phyloP scores from a whole-genome alignment of 2,797 vertebrate genomes.

The Heliangelus exortis region DNA sequence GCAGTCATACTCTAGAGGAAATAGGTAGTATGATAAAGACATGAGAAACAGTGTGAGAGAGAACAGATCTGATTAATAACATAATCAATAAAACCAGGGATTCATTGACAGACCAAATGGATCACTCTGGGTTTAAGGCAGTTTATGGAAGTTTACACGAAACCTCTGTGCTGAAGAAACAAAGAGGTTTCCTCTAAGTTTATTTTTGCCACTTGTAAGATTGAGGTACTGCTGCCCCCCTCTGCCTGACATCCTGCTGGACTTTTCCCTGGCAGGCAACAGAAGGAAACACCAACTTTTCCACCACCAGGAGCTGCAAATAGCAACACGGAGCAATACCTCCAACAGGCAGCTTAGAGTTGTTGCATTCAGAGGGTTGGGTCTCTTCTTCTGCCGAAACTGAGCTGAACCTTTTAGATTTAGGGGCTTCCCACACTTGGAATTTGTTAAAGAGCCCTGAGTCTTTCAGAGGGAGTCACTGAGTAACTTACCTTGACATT shows the following conservation, averaged over 20 bases:
- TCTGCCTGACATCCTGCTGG: background rate
- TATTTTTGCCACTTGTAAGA: background rate
- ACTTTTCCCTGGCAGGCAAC: background rate
- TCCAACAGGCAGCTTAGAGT: background rate
- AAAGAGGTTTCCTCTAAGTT: background rate
- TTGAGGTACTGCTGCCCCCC: conserved; percentile 21
- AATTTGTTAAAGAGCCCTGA: background rate
- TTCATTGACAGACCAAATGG: background rate
- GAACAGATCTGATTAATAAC: background rate
- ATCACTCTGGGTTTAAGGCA: background rate
- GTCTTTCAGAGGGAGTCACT: background rate
- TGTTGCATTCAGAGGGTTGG: background rate
- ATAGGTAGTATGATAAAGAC: background rate
- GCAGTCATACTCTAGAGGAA: background rate
- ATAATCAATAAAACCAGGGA: background rate
- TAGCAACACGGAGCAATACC: background rate
- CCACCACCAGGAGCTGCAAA: background rate
- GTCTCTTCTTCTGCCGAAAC: background rate
- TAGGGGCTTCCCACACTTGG: background rate
- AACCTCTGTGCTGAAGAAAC: background rate
- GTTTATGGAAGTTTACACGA: background rate
- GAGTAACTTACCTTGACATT: background rate
- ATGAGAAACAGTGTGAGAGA: background rate
- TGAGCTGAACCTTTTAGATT: background rate
- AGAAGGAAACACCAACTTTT: background rate